phyloP scores from a whole-genome alignment of 2,113 vertebrate genomes.

The Puma concolor region DNA sequence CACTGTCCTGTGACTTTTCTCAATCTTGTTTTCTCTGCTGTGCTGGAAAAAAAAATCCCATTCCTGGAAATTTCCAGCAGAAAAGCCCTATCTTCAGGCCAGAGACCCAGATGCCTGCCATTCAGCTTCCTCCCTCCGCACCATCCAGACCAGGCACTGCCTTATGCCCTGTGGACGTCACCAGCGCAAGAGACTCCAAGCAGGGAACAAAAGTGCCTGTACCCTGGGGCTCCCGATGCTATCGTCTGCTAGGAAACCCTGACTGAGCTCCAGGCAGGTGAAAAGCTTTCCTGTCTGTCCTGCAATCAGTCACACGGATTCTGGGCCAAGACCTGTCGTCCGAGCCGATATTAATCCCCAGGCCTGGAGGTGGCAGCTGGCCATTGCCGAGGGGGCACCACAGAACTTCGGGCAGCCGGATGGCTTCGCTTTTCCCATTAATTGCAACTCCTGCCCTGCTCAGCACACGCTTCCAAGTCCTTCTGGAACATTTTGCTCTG shows the following conservation, averaged over 20 bases:
- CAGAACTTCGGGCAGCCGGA: too few species aligned
- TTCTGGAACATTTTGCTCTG: neutral
- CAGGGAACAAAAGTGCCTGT: conserved; percentile 53
- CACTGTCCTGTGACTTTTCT: neutral
- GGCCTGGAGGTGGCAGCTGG: neutral
- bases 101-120: neutral
- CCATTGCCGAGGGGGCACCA: neutral
- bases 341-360: neutral
- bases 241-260: neutral
- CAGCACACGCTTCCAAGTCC: neutral
- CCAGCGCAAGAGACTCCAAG: neutral
- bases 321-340: neutral
- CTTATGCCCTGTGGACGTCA: neutral
- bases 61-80: neutral
- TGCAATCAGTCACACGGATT: neutral
- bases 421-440: neutral
- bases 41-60: neutral
- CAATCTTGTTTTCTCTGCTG: neutral
- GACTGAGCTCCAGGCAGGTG: conserved; percentile 45
- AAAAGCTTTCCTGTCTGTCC: conserved; percentile 65
- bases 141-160: neutral
- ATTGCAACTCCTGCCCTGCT: neutral
- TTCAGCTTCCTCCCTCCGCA: neutral
- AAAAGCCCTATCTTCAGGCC: neutral
- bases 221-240: neutral